Evolutionary conservation across 2,113 vertebrate species (phyloP), one percentile per base, ranked within the genome.

Genomic region (Panthera tigris): DNA sequence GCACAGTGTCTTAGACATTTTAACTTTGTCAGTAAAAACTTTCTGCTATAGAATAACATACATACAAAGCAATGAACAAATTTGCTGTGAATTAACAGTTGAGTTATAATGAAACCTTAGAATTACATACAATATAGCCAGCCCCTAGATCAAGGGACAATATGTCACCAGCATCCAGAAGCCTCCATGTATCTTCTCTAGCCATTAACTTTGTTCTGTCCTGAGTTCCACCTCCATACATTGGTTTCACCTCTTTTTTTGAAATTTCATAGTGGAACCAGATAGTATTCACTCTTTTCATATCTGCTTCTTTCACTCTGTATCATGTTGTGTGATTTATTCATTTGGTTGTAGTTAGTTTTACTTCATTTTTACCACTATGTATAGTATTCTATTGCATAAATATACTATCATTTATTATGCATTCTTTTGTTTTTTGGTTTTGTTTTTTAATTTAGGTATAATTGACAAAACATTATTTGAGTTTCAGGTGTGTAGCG

Each of bases 151-250:
- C 61, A 76, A 89, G 65, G 93, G 65, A 31, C 14, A 73, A 16
- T 73, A 27, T 10, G 29, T 29, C 31, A 15, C 7, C 45, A 63
- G 50, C 25, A 52, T 39, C 7, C 4, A 14, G 31, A 61, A 69
- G 2, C 25, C 3, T 14, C 39, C 3, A 36, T 14, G 7, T 15
- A 0, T 7, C 13, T 13, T 6, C n/a, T 52, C 25, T 19, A 25
- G n/a, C 52, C 39, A 31, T 39, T 76, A 68, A 21, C 10, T 33
- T 87, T 6, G 55, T 74, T 31, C 45, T 80, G 19, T 79, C 29
- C 23, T 16, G 5, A 63, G 55, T 87, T 68, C 52, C 80, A 55
- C 73, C 21, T 15, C 69, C 27, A 21, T 27, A 12, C 7, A 19
- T 82, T 31, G 18, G 11, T 29, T 94, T 87, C 27, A 74, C 27